phyloP scores from a whole-genome alignment of 1,140 invertebrate genomes.

The Carcinoscorpius rotundicauda region DNA sequence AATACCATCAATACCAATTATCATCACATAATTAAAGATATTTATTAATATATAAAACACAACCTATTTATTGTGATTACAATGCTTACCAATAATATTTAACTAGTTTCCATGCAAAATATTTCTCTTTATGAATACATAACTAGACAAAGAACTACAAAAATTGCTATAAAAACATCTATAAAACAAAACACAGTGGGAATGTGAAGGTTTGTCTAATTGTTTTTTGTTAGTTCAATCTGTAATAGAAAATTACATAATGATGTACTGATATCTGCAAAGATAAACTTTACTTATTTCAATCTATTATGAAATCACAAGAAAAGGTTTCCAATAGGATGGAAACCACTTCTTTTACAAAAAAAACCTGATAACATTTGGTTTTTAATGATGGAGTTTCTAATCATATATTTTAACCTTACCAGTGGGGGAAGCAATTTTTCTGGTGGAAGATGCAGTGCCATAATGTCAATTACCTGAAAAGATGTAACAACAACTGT shows the following conservation, averaged over 20 bases:
- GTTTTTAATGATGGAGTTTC: no score
- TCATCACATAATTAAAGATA: no score
- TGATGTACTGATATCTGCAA: no score
- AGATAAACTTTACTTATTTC: no score
- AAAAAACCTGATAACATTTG: background rate
- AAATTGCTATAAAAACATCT: slow-evolving; percentile 5
- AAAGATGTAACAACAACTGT: slow-evolving; percentile 10
- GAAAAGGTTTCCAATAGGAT: no score
- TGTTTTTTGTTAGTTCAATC: no score
- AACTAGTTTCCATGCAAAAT: no score
- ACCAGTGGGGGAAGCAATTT: slow-evolving; percentile 58
- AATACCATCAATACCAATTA: no score
- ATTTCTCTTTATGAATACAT: background rate
- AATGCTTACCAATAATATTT: no score
- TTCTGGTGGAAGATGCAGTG: slow-evolving; percentile 60
- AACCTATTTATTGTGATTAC: background rate
- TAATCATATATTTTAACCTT: slow-evolving; percentile 22
- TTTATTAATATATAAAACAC: slow-evolving; percentile 1
- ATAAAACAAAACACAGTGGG: slow-evolving; percentile 8
- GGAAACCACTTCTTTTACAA: background rate
- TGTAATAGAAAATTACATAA: no score
- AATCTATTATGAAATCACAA: no score
- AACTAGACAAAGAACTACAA: slow-evolving; percentile 1
- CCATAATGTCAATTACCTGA: slow-evolving; percentile 55
- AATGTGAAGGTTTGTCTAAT: background rate